Evolutionary conservation across 2,797 vertebrate species (phyloP).

Genomic region (Sphenopsis melanotis): DNA sequence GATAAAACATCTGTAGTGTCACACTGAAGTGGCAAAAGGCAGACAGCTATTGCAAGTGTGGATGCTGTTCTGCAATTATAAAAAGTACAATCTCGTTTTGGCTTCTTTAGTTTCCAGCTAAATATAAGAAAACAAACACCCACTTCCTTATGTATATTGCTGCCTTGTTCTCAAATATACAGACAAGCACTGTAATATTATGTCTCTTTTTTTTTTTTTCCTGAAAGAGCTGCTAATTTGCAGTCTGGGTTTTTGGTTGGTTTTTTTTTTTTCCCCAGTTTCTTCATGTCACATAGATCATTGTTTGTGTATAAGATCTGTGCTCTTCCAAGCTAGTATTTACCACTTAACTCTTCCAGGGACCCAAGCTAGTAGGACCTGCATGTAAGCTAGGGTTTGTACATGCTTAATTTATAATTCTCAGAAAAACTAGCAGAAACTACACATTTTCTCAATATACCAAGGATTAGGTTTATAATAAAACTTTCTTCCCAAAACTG

Average conservation of each 20-base stretch:
- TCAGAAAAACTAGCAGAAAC: background rate
- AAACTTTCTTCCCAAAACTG: background rate
- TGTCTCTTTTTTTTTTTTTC: background rate
- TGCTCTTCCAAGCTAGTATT: background rate
- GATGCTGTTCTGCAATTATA: background rate
- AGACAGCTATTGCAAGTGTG: conserved; percentile 10
- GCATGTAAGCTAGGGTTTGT: background rate
- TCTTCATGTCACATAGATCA: background rate
- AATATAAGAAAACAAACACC: conserved; percentile 40
- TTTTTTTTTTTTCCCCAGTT: background rate
- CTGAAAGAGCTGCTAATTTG: background rate
- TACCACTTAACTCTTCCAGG: background rate
- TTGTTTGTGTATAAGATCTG: background rate
- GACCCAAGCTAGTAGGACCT: no score
- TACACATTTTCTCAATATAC: background rate
- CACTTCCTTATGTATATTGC: conserved; percentile 44
- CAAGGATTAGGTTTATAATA: background rate
- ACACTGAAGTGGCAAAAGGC: conserved; percentile 32
- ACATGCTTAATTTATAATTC: background rate
- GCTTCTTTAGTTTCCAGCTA: background rate
- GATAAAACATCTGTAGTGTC: conserved; percentile 46
- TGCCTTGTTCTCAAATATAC: background rate
- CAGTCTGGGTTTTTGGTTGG: background rate
- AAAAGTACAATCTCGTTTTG: conserved; percentile 8
- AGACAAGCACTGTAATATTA: background rate